Conservation (phyloP, 2,113 vertebrate genomes). For the Mesembrinibis cayennensis region DNA sequence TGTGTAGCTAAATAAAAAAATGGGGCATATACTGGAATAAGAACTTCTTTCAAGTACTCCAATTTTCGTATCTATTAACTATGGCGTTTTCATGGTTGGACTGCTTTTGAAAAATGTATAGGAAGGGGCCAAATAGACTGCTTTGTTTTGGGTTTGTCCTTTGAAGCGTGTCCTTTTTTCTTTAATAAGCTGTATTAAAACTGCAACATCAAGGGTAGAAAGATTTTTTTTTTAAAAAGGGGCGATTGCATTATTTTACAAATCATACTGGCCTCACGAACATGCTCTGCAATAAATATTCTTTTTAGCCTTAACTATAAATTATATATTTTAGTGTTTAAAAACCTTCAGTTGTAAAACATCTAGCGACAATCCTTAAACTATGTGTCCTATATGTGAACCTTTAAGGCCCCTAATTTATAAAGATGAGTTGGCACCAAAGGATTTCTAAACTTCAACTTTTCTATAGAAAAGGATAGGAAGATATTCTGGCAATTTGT, state of each 20-base stretch:
- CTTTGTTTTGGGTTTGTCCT: conserved; percentile 35
- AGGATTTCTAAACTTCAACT: conserved; percentile 67
- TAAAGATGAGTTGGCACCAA: conserved; percentile 72
- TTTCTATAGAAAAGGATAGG: conserved; percentile 69
- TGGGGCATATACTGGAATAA: conserved; percentile 54
- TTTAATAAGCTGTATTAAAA: conserved; percentile 43
- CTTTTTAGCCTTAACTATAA: conserved; percentile 85
- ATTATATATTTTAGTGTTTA: conserved; percentile 88
- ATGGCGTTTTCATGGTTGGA: conserved; percentile 52
- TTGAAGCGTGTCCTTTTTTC: conserved; percentile 44
- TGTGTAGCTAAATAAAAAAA: conserved; percentile 55
- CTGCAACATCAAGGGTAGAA: conserved; percentile 57
- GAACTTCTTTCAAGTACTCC: conserved; percentile 72
- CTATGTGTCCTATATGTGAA: conserved; percentile 65
- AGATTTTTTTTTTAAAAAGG: conserved; percentile 36
- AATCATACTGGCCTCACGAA: conserved; percentile 84
- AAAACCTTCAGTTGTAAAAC: conserved; percentile 78
- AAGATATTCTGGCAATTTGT: conserved; percentile 65
- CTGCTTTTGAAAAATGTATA: conserved; percentile 40
- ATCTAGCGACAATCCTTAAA: conserved; percentile 71
- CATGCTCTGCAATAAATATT: conserved; percentile 88
- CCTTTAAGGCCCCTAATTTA: conserved; percentile 73
- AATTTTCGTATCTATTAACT: conserved; percentile 68
- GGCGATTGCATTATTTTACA: conserved; percentile 74
- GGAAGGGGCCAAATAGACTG: conserved; percentile 33